These are phyloP conservation scores for Brachyalestes nurse DNA, from an alignment of 2,797 vertebrate genomes.

Conservation along the genomic window DNA sequence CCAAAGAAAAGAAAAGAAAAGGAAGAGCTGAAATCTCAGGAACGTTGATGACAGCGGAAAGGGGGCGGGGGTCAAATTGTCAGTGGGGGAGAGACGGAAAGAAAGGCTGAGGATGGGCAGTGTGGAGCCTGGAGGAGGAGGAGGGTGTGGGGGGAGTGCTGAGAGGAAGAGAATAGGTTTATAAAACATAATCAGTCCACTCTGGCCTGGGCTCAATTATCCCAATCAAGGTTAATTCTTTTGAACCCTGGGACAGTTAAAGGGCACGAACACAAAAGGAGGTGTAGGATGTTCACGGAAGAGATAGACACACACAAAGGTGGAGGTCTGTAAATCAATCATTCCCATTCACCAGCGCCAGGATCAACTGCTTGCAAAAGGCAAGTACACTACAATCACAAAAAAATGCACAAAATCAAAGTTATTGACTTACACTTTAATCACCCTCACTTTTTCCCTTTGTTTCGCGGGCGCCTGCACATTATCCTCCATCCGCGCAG, in stretches of 20 bases:
- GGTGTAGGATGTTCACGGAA: conserved; percentile 45
- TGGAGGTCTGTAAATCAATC: conserved; percentile 61
- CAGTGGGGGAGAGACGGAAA: conserved; percentile 45
- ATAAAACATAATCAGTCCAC: conserved; percentile 66
- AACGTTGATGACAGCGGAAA: conserved; percentile 47
- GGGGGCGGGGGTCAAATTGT: conserved; percentile 50
- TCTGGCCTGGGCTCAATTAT: conserved; percentile 64
- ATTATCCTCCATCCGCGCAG: conserved; percentile 7
- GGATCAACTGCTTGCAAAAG: conserved; percentile 36
- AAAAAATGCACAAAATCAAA: conserved; percentile 67
- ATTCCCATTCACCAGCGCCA: conserved; percentile 50
- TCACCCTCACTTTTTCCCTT: conserved; percentile 22
- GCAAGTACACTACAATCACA: conserved; percentile 21
- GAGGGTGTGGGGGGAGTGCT: conserved; percentile 30
- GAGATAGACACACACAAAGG: conserved; percentile 49
- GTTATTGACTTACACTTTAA: conserved; percentile 47
- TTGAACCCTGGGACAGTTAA: conserved; percentile 59
- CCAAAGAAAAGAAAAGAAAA: conserved; percentile 36
- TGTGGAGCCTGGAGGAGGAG: conserved; percentile 35
- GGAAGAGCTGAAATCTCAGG: conserved; percentile 44
- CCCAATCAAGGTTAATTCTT: conserved; percentile 67
- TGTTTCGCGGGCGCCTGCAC: conserved; percentile 6
- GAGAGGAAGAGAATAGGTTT: conserved; percentile 59
- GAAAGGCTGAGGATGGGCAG: conserved; percentile 35
- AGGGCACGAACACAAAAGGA: conserved; percentile 59